Evolutionary conservation across 1,140 invertebrate genomes (phyloP), one percentile per base, ranked within the genome.

Genomic region (Cyrtorhinus lividipennis): DNA sequence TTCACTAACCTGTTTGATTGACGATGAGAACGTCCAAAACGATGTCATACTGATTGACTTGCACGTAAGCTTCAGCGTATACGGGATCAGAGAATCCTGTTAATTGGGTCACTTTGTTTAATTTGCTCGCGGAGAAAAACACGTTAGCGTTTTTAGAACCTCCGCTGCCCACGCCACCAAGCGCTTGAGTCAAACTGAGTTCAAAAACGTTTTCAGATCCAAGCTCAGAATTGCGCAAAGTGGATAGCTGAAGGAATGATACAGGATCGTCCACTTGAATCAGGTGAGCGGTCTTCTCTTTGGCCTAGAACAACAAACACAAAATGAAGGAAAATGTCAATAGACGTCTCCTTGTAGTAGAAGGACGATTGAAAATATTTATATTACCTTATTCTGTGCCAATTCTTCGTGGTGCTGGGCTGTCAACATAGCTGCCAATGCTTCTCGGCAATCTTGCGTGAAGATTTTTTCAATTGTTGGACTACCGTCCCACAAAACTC

Each of bases 81-180:
- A 99, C 93, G 0, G 97, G 95, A 78, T 99, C 97, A 0, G 93
- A 97, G 76, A 98, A 98, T 20, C 96, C 97, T n/a, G 96, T 98
- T 64, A 99, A 78, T 74, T 99, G 96, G n/a, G 92, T 95, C 22
- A 98, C 93, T 78, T 96, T 87, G 64, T 86, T 87, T 45, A 88
- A 73, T 70, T 87, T 84, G 65, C 75, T 84, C 1, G 79, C 77
- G 3, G 78, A 65, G n/a, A 65, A 61, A 13, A 61, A 44, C 24
- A 65, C 20, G 25, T 66, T 48, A 65, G 66, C 23, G 60, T 65
- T 26, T 56, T 61, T 26, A 63, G 24, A 8, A 56, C 44, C 59
- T 64, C 66, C n/a, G 12, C 24, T 38, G 38, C 61, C 25, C 15
- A 57, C 15, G 0, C 65, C 68, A 30, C 63, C 61, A 12, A 95